Base-by-base conservation (phyloP, 1,140 invertebrate species). In the Eurosta solidaginis region DNA sequence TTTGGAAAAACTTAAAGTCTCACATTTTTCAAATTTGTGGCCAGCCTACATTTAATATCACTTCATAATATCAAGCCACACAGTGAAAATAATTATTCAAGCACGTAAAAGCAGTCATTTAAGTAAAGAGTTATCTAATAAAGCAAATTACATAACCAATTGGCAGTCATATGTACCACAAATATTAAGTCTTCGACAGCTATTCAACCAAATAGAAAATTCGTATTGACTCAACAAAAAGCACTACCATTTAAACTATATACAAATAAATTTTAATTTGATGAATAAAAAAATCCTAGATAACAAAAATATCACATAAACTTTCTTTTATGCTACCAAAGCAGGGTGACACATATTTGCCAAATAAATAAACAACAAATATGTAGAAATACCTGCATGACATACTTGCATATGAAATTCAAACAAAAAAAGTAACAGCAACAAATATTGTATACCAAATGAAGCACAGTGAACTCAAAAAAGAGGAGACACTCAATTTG, bases 271-370 rank as follows among this genome's bases (percentile, higher is more conserved):
- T n/a, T 68, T 20, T 40, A 68, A 42, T 6, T 0, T 7, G 33
- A 68, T 20, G 40, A 68, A 36, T 68, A 68, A 68, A 29, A 68
- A 29, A 54, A n/a, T n/a, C 50, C 10, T 22, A 68, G 12, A 42
- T 68, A 68, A 40, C 20, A 29, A 68, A 59, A 36, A 42, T 2
- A 68, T 29, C 59, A 68, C n/a, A 68, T 22, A 68, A 68, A 68
- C 59, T 68, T 68, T 68, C 59, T 68, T 68, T 68, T 68, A 40
- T 20, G 40, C 59, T 22, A 22, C 59, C 59, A 68, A 68, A 68
- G n/a, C 40, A 68, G 20, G 59, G 59, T 68, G 59, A 68, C 59
- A 68, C 59, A 68, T 68, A 40, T 68, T 68, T 40, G 59, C 59
- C 59, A 68, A 68, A 42, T 68, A n/a, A 29, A 68, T 40, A 20